Conservation (phyloP, 2,888 invertebrate genomes). For the Parapristionchus giblindavisi region DNA sequence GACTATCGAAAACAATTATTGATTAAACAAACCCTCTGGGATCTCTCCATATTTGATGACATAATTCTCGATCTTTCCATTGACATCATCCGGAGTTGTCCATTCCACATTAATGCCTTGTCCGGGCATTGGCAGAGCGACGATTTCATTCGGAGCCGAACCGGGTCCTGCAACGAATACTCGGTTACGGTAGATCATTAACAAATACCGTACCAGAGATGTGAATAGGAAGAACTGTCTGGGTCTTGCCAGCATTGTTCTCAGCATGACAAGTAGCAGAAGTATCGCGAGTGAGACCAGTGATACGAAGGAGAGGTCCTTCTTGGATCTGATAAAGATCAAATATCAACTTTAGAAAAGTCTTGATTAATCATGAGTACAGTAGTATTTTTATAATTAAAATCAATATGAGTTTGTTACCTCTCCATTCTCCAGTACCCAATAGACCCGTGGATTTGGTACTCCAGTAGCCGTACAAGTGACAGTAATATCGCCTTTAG, state of each 20-base stretch:
- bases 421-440: slow-evolving; percentile 50
- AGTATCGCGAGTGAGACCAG: slow-evolving; percentile 54
- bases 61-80: slow-evolving; percentile 64
- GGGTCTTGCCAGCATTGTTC: slow-evolving; percentile 66
- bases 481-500: slow-evolving; percentile 58
- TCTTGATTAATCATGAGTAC: too few relatives aligned
- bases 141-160: slow-evolving; percentile 67
- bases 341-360: too few relatives aligned
- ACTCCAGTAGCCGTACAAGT: slow-evolving; percentile 62
- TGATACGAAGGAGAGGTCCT: slow-evolving; percentile 46
- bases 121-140: slow-evolving; percentile 60
- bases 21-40: slow-evolving; percentile 50
- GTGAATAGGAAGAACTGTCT: slow-evolving; percentile 57
- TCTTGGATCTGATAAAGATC: slow-evolving; percentile 33
- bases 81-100: slow-evolving; percentile 67
- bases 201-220: slow-evolving; percentile 43
- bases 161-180: slow-evolving; percentile 59
- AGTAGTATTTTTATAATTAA: neutral
- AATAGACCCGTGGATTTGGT: slow-evolving; percentile 53
- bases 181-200: too few relatives aligned
- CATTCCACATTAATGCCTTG: slow-evolving; percentile 67
- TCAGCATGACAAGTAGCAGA: slow-evolving; percentile 63
- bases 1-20: neutral
- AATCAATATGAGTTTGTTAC: neutral
- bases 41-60: slow-evolving; percentile 66